Conservation (phyloP, 2,888 invertebrate genomes). For the Chaetoderma sp. region DNA sequence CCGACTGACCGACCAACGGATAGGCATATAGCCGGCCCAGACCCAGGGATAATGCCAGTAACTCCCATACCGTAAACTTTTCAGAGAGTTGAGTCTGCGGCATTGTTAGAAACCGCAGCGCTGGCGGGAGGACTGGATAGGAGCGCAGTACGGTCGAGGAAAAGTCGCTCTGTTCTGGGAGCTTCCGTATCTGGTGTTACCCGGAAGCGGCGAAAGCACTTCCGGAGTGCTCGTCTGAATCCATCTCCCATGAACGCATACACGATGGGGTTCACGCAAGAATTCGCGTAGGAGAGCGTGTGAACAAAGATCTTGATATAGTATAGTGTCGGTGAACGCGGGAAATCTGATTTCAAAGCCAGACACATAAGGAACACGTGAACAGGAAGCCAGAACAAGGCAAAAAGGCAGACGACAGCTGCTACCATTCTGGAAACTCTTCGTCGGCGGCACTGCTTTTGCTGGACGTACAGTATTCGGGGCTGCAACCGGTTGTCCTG, state of each 20-base stretch:
- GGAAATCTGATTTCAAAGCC: conserved; percentile 46
- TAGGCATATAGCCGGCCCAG: too few species aligned
- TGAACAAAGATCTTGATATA: conserved; percentile 51
- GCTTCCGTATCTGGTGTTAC: too few species aligned
- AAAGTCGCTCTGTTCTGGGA: too few species aligned
- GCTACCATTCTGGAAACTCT: conserved; percentile 61
- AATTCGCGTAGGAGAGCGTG: conserved; percentile 60
- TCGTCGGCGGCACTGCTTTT: conserved; percentile 31
- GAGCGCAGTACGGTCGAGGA: too few species aligned
- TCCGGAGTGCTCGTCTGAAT: conserved; percentile 57
- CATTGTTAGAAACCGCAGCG: too few species aligned
- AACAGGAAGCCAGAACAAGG: conserved; percentile 61
- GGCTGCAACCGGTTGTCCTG: neutral
- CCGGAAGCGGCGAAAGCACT: conserved; percentile 47
- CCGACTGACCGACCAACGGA: too few species aligned
- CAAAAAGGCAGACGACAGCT: conserved; percentile 58
- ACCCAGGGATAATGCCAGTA: too few species aligned
- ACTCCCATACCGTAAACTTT: too few species aligned
- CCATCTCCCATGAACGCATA: conserved; percentile 63
- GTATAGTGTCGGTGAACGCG: conserved; percentile 41
- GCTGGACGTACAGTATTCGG: neutral
- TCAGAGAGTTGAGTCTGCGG: too few species aligned
- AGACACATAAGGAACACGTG: conserved; percentile 54
- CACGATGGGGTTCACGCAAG: conserved; percentile 62
- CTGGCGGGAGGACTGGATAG: too few species aligned